These are phyloP conservation scores for Drosophila kuntzei DNA, from an alignment of 2,888 invertebrate species.

Conservation along the genomic window DNA sequence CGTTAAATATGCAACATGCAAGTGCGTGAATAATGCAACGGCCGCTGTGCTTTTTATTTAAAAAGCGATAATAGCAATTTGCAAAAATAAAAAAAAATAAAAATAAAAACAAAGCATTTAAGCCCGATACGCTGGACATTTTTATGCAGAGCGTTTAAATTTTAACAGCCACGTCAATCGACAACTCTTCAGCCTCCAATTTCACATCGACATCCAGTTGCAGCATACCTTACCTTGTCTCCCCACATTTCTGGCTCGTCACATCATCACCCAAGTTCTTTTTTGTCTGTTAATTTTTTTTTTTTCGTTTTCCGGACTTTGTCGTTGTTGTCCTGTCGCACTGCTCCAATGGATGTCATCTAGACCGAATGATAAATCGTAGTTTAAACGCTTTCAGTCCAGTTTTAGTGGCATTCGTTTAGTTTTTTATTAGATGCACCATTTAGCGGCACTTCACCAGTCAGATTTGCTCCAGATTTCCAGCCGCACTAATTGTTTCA, in stretches of 20 bases:
- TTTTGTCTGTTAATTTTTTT: constrained; percentile 49
- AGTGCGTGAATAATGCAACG: constrained; percentile 76
- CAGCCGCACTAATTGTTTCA: constrained; percentile 73
- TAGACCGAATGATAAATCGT: constrained; percentile 76
- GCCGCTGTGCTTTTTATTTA: constrained; percentile 71
- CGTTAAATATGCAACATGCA: constrained; percentile 75
- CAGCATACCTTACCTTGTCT: constrained; percentile 3
- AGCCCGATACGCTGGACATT: constrained; percentile 33
- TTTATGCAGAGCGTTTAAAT: constrained; percentile 72
- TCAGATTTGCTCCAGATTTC: constrained; percentile 66
- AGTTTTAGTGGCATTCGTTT: constrained; percentile 78
- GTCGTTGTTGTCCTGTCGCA: constrained; percentile 33
- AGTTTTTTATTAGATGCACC: constrained; percentile 77
- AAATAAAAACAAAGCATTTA: constrained; percentile 50
- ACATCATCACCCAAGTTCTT: constrained; percentile 55
- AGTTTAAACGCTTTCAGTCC: constrained; percentile 81
- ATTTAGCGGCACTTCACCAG: constrained; percentile 65
- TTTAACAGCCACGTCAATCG: constrained; percentile 63
- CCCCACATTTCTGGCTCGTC: constrained; percentile 33
- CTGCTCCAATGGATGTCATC: constrained; percentile 25
- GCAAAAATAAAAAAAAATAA: too few relatives aligned
- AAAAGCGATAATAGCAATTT: constrained; percentile 80
- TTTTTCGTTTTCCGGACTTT: constrained; percentile 28
- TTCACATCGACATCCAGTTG: constrained; percentile 7
- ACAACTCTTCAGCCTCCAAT: constrained; percentile 47